Evolutionary conservation across 2,888 invertebrate species (phyloP), one percentile per base, ranked within the genome.

Genomic region (Aspidiotus rigidus): DNA sequence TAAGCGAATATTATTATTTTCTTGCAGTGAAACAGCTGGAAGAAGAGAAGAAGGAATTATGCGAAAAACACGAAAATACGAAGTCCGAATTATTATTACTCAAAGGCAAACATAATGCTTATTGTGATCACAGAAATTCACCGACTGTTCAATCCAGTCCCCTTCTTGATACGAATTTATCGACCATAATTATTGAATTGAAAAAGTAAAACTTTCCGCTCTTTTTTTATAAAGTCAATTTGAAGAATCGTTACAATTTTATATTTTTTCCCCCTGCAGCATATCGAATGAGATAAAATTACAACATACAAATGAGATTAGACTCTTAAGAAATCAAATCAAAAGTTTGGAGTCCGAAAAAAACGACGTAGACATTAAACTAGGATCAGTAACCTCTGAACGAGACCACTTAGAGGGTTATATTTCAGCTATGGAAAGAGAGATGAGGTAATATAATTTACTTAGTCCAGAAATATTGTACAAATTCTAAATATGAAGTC

Each of bases 71-170:
- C 11, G 67, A 67, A 13, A 17, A 28, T 7, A 59, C 59, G 7
- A 67, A 67, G 60, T 28, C 67, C 13, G 67, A 67, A 49, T 67
- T 67, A 67, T 49, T 59, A n/a, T 49, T 67, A 40, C 39, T 67
- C 7, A 67, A 67, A 15, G 67, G 67, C 39, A 67, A 53, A 53
- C 44, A 56, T n/a, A 59, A 49, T 40, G 59, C 16, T n/a, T n/a
- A 42, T 8, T 44, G 49, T 7, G 28, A 60, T 9, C 39, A 60
- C 2, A 67, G 53, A 49, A 60, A 17, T 13, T 49, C 44, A 39
- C 53, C 42, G 2, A n/a, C 57, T 39, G 17, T 17, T 15, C n/a
- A 53, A 53, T 56, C 40, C 28, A 44, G 39, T 6, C 10, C 42
- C 7, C 42, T 53, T 39, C 42, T 15, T 44, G 53, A 67, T 40